Base-by-base conservation (phyloP, 1,140 invertebrate species). In the Aphelenchoides besseyi region DNA sequence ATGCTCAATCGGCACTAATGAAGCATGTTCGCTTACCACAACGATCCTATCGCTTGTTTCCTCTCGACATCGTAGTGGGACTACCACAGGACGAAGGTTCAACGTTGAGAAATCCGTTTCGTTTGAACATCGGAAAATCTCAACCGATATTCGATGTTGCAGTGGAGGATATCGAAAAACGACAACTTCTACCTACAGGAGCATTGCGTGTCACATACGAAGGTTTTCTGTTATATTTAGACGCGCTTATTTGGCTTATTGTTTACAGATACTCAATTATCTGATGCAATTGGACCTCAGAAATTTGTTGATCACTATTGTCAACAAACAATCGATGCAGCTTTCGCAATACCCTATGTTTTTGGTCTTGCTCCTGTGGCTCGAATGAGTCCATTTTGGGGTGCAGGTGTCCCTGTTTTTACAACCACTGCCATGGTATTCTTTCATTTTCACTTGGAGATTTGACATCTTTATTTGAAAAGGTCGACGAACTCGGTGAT, bases 281-380 rank as follows among this genome's bases (percentile, higher is more conserved):
- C 71, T 53, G 82, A 84, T 71, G 80, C 82, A 26, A 61, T 82
- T 37, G 82, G 83, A 0, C 83, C 83, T 9, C 82, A 85, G 63
- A 74, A 73, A 48, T 72, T 85, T 35, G 75, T 83, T 52, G 77
- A 83, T 29, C 74, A 73, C 26, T 85, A 83, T 68, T 85, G 82
- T 52, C 68, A 71, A 37, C 54, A 72, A 33, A 82, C 71, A 73
- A 79, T 88, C 89, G 91, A 95, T 86, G 91, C 91, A 0, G 92
- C 95, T 81, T 88, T 95, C 77, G 94, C 93, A 0, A 91, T 93
- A 0, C 90, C 92, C 0, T 95, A 93, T 85, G 92, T 94, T 77
- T 95, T 94, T 85, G 91, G 91, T 2, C 88, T 95, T 63, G 92
- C 93, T 0, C 92, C 93, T 0, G 91, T 96, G 0, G 90, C 92